Evolutionary conservation across 1,140 invertebrate genomes (phyloP), one percentile per base, ranked within the genome.

Genomic region (Panonychus citri): DNA sequence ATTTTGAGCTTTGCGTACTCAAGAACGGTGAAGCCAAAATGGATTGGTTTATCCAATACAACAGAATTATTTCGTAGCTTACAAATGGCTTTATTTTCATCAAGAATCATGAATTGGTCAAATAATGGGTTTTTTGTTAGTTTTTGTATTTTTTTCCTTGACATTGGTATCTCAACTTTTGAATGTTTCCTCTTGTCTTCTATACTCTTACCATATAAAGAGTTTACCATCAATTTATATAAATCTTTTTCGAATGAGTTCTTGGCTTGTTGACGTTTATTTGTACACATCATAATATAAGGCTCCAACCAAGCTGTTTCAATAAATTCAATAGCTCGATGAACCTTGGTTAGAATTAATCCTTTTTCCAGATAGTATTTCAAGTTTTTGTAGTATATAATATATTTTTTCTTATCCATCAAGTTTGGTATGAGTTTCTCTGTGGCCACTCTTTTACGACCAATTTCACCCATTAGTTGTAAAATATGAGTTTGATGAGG

Each of bases 341-440:
- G 66, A 39, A 76, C 66, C 66, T 73, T 72, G 48, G 58, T 68
- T 50, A 75, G 51, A 59, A 64, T 65, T 30, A 76, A 43, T 34
- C 73, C 74, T 56, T 66, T 24, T 52, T 66, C 52, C 26, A 74
- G n/a, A 59, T 66, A 71, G 63, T 72, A 70, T 66, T 74, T 64
- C 34, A 75, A 66, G 62, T 69, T 71, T 58, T 61, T 55, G 64
- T 73, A 73, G 64, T 75, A 74, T 34, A 75, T 66, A 43, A 70
- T 61, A 66, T 74, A 75, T 30, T 69, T 70, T 59, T 39, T 12
- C 12, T 60, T 62, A 55, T 54, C 25, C 13, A 43, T 1, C 27
- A 61, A 55, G 57, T 52, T 56, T 2, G 30, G 52, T 10, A 46
- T n/a, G 19, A 62, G 26, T 57, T 57, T 62, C 34, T 28, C 42